Conservation (phyloP, 2,888 invertebrate species). For the Amphimallon solstitiale region DNA sequence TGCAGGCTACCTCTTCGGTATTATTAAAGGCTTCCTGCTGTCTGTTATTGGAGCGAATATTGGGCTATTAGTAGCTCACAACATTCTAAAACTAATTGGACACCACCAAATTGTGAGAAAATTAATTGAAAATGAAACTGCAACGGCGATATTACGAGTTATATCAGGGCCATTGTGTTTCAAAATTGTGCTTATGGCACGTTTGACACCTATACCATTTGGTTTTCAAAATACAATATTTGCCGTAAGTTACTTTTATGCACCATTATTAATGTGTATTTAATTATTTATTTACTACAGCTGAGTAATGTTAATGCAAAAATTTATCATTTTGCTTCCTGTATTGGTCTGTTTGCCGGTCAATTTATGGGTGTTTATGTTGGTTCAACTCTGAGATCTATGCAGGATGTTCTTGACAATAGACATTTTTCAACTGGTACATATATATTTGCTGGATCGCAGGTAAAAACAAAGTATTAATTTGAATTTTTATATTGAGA, state of each 20-base stretch:
- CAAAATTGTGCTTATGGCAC: conserved; percentile 85
- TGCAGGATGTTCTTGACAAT: conserved; percentile 88
- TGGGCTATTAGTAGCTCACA: conserved; percentile 83
- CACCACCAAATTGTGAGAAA: conserved; percentile 71
- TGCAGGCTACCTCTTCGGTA: conserved; percentile 88
- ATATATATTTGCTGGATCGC: conserved; percentile 79
- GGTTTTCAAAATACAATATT: conserved; percentile 92
- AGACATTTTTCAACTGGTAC: conserved; percentile 78
- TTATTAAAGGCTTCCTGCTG: conserved; percentile 78
- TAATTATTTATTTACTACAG: conserved; percentile 64
- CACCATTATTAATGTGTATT: background rate
- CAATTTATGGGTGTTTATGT: conserved; percentile 89
- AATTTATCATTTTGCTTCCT: conserved; percentile 83
- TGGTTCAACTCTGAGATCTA: conserved; percentile 87
- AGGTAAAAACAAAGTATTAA: conserved; percentile 65
- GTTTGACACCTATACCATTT: conserved; percentile 91
- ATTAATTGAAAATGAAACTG: conserved; percentile 77
- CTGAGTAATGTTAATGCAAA: conserved; percentile 81
- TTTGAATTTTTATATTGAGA: no score
- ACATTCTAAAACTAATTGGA: conserved; percentile 75
- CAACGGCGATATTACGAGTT: conserved; percentile 83
- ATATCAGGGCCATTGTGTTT: conserved; percentile 88
- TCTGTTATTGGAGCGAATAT: conserved; percentile 83
- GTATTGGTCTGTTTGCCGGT: conserved; percentile 84
- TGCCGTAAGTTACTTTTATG: conserved; percentile 77